Conservation (phyloP, 2,113 vertebrate genomes). For the Pogonocichla stellata region DNA sequence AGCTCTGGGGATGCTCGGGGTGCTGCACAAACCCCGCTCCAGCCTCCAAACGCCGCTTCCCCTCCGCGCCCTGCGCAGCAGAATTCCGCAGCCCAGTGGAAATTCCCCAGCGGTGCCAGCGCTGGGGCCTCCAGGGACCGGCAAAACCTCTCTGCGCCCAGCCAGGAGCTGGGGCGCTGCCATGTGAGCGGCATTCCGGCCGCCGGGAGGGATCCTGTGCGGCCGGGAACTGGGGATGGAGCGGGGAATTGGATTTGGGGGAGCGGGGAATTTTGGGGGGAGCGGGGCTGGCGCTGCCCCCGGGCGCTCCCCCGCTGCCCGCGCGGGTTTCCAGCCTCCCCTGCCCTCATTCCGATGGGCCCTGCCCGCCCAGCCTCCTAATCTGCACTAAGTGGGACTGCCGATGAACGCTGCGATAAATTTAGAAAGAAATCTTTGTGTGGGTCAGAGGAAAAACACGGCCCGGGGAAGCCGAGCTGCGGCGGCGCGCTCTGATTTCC, state of each 20-base stretch:
- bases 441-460: constrained; percentile 48
- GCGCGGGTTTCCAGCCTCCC: not conserved
- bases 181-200: not conserved
- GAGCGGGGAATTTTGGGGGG: not conserved
- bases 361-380: not conserved
- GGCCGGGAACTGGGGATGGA: rapidly evolving
- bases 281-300: not conserved
- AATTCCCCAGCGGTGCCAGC: not conserved
- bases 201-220: rapidly evolving
- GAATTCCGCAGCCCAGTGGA: not conserved
- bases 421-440: constrained; percentile 66
- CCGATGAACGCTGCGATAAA: constrained; percentile 11
- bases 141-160: not conserved
- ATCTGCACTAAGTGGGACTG: constrained; percentile 6
- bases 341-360: not conserved
- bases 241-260: rapidly evolving
- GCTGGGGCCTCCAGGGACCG: not conserved
- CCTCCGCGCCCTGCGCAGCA: not conserved
- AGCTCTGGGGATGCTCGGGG: rapidly evolving
- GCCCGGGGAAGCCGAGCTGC: not conserved
- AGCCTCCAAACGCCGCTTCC: rapidly evolving
- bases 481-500: not conserved
- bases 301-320: rapidly evolving
- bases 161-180: not conserved
- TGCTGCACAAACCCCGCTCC: not conserved